Evolutionary conservation across 2,888 invertebrate species (phyloP).

Genomic region (Rhaphigaster nebulosa): DNA sequence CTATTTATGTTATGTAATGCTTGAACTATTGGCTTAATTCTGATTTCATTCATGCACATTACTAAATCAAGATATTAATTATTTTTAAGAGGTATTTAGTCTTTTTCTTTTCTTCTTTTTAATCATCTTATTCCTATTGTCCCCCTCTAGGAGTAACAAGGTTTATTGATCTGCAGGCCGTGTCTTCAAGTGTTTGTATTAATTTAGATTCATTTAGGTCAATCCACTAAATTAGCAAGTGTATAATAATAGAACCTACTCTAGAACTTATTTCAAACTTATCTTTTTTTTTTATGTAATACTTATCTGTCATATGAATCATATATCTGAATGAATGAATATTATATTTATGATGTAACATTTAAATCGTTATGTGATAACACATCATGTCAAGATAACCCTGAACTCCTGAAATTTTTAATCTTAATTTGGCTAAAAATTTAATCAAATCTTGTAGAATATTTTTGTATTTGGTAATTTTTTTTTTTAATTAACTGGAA

Average conservation of each 20-base stretch:
- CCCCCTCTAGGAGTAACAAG: not conserved
- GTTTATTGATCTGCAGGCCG: not conserved
- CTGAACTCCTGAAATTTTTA: not conserved
- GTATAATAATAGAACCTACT: conserved; percentile 27
- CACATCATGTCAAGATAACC: not conserved
- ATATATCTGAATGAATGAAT: not conserved
- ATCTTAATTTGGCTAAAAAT: not conserved
- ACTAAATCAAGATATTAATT: not conserved
- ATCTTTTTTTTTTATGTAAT: conserved; percentile 10
- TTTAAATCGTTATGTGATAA: not conserved
- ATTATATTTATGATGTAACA: not conserved
- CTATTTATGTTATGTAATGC: not conserved
- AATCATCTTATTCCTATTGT: not conserved
- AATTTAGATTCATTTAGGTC: conserved; percentile 42
- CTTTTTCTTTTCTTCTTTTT: no score
- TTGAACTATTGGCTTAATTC: not conserved
- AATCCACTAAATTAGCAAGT: conserved; percentile 45
- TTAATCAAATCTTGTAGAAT: not conserved
- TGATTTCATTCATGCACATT: not conserved
- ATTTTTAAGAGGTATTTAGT: not conserved
- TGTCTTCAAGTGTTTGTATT: not conserved
- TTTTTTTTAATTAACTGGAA: not conserved
- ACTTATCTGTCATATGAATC: not conserved
- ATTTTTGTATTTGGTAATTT: not conserved
- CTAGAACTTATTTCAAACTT: not conserved